Percentiles rank a stretch among this genome's conserved stretches.
phyloP scores from a whole-genome alignment of 2,113 vertebrate genomes.

The Casuarius casuarius region DNA sequence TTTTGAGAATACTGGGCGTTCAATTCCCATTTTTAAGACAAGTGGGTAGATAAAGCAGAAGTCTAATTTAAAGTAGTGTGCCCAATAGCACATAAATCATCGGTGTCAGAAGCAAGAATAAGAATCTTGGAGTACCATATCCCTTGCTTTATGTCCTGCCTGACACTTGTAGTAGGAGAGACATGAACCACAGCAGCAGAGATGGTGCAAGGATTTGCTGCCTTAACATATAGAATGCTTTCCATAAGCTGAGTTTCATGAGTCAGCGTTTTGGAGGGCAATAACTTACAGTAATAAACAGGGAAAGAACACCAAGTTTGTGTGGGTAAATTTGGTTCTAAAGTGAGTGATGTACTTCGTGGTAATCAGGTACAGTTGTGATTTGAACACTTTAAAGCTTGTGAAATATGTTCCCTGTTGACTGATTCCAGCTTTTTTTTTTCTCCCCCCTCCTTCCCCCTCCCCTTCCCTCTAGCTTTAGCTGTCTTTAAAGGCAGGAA shows the following conservation, averaged over 20 bases:
- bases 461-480: not conserved
- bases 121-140: not conserved
- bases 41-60: not conserved
- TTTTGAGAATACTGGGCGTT: not conserved
- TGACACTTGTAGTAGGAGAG: not conserved
- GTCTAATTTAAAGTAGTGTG: not conserved
- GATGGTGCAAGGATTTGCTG: conserved; percentile 44
- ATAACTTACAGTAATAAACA: conserved; percentile 69
- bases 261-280: conserved; percentile 58
- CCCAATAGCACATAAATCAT: not conserved
- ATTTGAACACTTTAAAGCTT: conserved; percentile 45
- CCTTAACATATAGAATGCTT: conserved; percentile 37
- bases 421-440: not conserved
- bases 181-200: not conserved
- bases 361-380: conserved; percentile 64
- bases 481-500: not conserved
- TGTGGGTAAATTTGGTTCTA: conserved; percentile 68
- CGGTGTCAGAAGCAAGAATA: not conserved
- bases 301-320: conserved; percentile 47
- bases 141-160: not conserved
- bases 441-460: not conserved
- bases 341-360: conserved; percentile 57
- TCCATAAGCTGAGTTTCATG: conserved; percentile 55
- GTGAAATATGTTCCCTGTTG: conserved; percentile 36
- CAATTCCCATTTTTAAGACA: conserved; percentile 7